Percentiles rank a stretch among this genome's conserved stretches.
Evolutionary conservation across 2,113 vertebrate species (phyloP).

Genomic region (Ammodytes dubius): DNA sequence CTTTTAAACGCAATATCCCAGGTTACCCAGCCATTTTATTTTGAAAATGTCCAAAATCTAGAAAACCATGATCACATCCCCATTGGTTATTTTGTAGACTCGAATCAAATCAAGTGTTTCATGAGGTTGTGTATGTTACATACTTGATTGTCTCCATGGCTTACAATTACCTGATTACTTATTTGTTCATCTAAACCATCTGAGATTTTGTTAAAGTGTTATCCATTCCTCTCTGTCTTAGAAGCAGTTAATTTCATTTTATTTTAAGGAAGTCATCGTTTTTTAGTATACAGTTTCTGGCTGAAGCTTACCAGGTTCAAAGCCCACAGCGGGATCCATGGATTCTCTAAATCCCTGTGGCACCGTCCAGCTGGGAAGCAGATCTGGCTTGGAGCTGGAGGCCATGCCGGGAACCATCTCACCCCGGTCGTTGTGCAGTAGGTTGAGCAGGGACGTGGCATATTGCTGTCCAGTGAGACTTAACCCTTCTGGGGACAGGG

Average conservation of each 20-base stretch:
- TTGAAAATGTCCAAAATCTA: neutral
- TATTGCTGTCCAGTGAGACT: constrained; percentile 84
- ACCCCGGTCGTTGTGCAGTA: constrained; percentile 87
- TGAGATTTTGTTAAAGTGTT: neutral
- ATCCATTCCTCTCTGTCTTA: neutral
- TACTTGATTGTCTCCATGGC: too few relatives aligned
- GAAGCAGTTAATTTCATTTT: neutral
- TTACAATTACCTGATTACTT: too few relatives aligned
- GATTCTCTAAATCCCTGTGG: constrained; percentile 75
- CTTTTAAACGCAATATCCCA: neutral
- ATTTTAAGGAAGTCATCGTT: neutral
- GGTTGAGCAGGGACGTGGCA: constrained; percentile 85
- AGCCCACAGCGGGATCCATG: constrained; percentile 59
- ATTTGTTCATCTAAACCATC: too few relatives aligned
- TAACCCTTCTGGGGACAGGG: constrained; percentile 65
- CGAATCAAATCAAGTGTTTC: neutral
- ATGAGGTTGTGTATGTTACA: neutral
- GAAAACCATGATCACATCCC: neutral
- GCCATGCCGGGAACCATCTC: constrained; percentile 77
- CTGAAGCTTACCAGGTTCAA: constrained; percentile 77
- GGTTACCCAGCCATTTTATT: neutral
- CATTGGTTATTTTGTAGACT: neutral
- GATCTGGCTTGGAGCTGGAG: constrained; percentile 83
- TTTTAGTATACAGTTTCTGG: constrained; percentile 7
- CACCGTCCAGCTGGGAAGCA: constrained; percentile 72